Percentiles rank a stretch among this genome's conserved stretches.
phyloP scores from a whole-genome alignment of 92 coral and sea anemone species.

The Palythoa caribaeorum region DNA sequence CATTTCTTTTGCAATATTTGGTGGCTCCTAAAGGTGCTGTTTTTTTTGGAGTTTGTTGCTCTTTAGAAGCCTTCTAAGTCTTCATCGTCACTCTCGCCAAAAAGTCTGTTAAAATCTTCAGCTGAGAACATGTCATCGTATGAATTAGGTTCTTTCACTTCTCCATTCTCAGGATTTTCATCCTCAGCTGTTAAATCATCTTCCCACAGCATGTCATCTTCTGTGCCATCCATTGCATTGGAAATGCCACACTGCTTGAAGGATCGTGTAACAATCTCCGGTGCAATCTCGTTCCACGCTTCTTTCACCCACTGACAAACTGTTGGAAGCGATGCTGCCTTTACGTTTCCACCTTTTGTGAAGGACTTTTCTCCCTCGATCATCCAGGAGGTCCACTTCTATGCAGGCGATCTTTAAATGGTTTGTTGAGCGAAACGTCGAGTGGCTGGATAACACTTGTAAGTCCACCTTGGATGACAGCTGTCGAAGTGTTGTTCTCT shows the following conservation, averaged over 20 bases:
- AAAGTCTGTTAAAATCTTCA: too few relatives aligned
- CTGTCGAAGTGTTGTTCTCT: slow-evolving; percentile 16
- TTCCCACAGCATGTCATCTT: neutral
- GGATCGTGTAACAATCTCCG: slow-evolving; percentile 25
- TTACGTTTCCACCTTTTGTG: slow-evolving; percentile 26
- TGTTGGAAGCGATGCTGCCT: slow-evolving; percentile 40
- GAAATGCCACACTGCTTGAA: slow-evolving; percentile 48
- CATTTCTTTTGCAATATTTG: slow-evolving; percentile 30
- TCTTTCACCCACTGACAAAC: slow-evolving; percentile 29
- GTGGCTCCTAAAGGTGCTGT: slow-evolving; percentile 82
- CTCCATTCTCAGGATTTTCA: neutral
- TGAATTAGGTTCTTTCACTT: neutral
- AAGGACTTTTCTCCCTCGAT: neutral
- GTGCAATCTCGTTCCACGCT: slow-evolving; percentile 26
- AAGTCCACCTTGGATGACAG: slow-evolving; percentile 36
- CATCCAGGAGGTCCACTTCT: slow-evolving; percentile 44
- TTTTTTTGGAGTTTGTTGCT: too few relatives aligned
- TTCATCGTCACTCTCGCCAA: too few relatives aligned
- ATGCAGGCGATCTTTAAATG: neutral
- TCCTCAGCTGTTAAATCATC: neutral
- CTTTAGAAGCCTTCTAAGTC: too few relatives aligned
- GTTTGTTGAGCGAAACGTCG: slow-evolving; percentile 35
- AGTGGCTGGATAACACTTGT: slow-evolving; percentile 23
- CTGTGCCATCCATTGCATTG: slow-evolving; percentile 41
- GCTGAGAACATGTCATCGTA: neutral